Conservation (phyloP, 2,888 invertebrate genomes). For the Tanytarsus gracilentus region DNA sequence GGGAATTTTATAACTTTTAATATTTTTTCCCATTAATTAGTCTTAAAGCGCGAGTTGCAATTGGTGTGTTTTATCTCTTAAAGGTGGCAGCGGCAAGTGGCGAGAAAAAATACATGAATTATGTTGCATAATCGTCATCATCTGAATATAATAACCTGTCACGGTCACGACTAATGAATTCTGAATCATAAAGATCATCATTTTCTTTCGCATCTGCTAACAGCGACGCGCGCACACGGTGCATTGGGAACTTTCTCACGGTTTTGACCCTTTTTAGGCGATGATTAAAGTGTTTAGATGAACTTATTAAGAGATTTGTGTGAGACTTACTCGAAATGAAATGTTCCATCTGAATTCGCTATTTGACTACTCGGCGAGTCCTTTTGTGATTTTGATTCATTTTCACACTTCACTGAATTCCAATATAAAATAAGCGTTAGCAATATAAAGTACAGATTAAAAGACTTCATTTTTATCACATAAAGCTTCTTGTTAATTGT, state of each 20-base stretch:
- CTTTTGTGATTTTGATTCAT: neutral
- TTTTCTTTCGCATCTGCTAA: neutral
- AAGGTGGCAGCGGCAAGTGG: neutral
- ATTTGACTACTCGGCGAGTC: slow-evolving; percentile 1
- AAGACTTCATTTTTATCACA: neutral
- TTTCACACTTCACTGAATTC: neutral
- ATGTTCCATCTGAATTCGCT: slow-evolving; percentile 63
- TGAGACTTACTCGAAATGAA: slow-evolving; percentile 59
- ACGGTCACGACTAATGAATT: slow-evolving; percentile 26
- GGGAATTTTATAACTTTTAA: slow-evolving; percentile 5
- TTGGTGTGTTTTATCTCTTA: neutral
- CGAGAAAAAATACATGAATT: slow-evolving; percentile 21
- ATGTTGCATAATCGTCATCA: slow-evolving; percentile 26
- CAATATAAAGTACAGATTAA: neutral
- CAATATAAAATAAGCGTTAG: neutral
- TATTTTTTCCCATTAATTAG: slow-evolving; percentile 10
- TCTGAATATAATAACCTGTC: slow-evolving; percentile 27
- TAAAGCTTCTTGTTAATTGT: too few species aligned
- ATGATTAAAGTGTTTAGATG: neutral
- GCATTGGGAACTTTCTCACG: slow-evolving; percentile 23
- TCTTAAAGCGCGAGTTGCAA: neutral
- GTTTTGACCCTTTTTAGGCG: slow-evolving; percentile 20
- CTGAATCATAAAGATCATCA: slow-evolving; percentile 27
- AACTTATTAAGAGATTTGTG: neutral
- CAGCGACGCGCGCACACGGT: neutral